These are phyloP conservation scores for Limulus polyphemus DNA, from an alignment of 2,888 invertebrate species.

Conservation along the genomic window DNA sequence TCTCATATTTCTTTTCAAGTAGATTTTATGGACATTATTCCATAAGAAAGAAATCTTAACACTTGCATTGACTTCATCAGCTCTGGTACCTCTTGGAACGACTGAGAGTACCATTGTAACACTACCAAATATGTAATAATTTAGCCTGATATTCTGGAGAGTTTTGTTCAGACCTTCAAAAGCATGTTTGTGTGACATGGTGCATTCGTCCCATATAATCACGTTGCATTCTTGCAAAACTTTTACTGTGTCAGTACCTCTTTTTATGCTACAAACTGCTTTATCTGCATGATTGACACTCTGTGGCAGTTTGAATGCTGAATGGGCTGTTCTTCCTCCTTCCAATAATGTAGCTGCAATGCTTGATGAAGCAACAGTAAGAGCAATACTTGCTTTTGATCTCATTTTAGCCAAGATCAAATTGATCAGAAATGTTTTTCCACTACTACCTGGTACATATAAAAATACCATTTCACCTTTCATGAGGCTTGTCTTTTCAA, in stretches of 20 bases:
- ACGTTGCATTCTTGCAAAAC: constrained; percentile 19
- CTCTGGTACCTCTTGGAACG: constrained; percentile 19
- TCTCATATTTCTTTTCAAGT: constrained; percentile 20
- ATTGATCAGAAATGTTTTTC: no score
- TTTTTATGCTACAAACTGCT: constrained; percentile 4
- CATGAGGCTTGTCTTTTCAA: no score
- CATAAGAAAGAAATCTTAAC: constrained; percentile 27
- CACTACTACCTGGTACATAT: no score
- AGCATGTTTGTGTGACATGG: constrained; percentile 30
- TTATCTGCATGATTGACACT: constrained; percentile 33
- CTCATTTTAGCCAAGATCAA: no score
- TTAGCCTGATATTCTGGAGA: constrained; percentile 10
- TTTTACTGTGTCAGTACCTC: constrained; percentile 5
- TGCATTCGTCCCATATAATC: constrained; percentile 38
- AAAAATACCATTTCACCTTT: no score
- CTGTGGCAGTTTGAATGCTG: constrained; percentile 21
- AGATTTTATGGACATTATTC: constrained; percentile 13
- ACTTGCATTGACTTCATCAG: constrained; percentile 26
- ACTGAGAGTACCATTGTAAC: constrained; percentile 26
- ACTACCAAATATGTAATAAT: constrained; percentile 14
- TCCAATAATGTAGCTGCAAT: constrained; percentile 34
- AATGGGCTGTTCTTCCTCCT: constrained; percentile 7
- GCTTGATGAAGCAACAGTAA: no score
- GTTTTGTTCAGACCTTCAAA: constrained; percentile 27
- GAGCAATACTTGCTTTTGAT: no score